Conservation (phyloP, 2,113 vertebrate genomes). For the Rhinolophus sinicus region DNA sequence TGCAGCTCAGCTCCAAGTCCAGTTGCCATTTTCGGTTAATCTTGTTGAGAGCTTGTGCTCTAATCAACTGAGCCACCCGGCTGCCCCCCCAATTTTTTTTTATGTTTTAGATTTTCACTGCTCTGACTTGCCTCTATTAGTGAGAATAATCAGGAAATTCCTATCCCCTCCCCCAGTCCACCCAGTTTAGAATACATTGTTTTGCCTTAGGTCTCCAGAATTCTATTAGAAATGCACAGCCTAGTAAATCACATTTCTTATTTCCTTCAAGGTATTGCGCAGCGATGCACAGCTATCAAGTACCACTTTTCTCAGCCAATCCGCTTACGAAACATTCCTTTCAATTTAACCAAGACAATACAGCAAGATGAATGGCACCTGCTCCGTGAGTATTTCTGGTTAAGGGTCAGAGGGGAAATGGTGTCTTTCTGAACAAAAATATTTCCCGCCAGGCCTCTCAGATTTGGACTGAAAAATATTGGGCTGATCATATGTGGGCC, state of each 20-base stretch:
- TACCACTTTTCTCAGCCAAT: conserved; percentile 92
- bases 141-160: conserved; percentile 14
- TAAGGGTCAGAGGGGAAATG: neutral
- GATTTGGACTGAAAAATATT: neutral
- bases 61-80: too few species aligned
- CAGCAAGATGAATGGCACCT: conserved; percentile 93
- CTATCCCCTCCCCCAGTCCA: neutral
- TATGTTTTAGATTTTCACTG: neutral
- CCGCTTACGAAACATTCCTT: conserved; percentile 88
- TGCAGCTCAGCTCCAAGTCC: too few species aligned
- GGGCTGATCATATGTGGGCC: neutral
- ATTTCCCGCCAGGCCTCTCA: neutral
- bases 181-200: neutral
- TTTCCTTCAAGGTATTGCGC: conserved; percentile 84
- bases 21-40: too few species aligned
- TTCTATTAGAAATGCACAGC: conserved; percentile 30
- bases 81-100: too few species aligned
- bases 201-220: conserved; percentile 15
- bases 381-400: conserved; percentile 84
- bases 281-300: conserved; percentile 90
- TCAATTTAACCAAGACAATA: conserved; percentile 91
- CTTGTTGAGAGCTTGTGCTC: too few species aligned
- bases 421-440: neutral
- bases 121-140: neutral
- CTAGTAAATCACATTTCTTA: conserved; percentile 48